These are phyloP conservation scores for Zhuqinia jingwanae DNA, from an alignment of 2,888 invertebrate species.

Conservation along the genomic window DNA sequence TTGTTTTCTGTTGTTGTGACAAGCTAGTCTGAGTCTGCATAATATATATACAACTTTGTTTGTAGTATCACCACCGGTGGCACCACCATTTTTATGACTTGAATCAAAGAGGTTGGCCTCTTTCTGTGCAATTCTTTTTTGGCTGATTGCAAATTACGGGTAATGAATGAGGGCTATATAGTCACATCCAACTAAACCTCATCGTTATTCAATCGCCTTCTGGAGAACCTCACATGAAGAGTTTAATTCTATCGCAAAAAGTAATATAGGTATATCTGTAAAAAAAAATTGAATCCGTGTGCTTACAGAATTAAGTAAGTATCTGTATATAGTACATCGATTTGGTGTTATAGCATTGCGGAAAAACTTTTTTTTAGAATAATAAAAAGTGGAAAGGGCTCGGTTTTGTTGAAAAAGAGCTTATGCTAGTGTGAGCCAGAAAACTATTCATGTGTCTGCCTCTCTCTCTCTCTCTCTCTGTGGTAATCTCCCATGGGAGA, in stretches of 20 bases:
- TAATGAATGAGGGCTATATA: constrained; percentile 60
- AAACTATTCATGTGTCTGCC: constrained; percentile 44
- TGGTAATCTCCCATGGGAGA: constrained; percentile 63
- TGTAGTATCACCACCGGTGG: neutral
- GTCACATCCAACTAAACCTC: constrained; percentile 33
- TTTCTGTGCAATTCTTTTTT: constrained; percentile 5
- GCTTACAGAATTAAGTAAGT: too few species aligned
- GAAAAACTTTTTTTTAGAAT: neutral
- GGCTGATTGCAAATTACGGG: constrained; percentile 61
- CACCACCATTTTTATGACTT: neutral
- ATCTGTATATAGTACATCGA: too few species aligned
- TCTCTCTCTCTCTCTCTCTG: too few species aligned
- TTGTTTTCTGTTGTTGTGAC: constrained; percentile 24
- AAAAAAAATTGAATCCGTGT: too few species aligned
- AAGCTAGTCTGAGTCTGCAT: constrained; percentile 28
- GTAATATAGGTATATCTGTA: too few species aligned
- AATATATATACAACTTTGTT: constrained; percentile 33
- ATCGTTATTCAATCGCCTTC: constrained; percentile 53
- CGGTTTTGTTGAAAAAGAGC: neutral
- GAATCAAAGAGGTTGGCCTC: constrained; percentile 43
- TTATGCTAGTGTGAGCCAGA: constrained; percentile 35
- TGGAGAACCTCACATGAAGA: constrained; percentile 68
- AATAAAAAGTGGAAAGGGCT: constrained; percentile 27
- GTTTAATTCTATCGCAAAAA: too few species aligned
- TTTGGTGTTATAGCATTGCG: too few species aligned